Evolutionary conservation across 2,113 vertebrate species (phyloP).

Genomic region (Podilymbus podiceps): DNA sequence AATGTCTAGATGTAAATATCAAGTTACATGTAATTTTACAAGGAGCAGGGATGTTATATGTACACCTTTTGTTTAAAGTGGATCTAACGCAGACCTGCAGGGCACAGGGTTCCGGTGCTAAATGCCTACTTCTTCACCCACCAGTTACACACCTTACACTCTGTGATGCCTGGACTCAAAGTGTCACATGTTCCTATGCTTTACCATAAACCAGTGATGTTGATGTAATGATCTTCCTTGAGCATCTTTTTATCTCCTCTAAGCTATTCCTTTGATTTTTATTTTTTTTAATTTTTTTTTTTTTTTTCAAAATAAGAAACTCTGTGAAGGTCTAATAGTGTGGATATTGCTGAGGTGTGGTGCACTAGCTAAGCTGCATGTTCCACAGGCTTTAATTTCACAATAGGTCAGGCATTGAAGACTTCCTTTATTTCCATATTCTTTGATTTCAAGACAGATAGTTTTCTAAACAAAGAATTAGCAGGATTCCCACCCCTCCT

Average conservation of each 20-base stretch:
- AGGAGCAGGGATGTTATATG: background rate
- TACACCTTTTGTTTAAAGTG: background rate
- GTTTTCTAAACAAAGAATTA: background rate
- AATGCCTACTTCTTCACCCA: background rate
- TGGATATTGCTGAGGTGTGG: background rate
- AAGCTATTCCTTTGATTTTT: background rate
- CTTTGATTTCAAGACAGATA: background rate
- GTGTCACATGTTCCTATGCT: background rate
- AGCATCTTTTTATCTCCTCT: background rate
- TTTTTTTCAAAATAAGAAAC: background rate
- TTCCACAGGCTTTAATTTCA: background rate
- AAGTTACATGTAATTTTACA: background rate
- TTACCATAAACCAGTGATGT: background rate
- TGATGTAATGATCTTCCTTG: background rate
- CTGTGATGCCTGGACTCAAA: background rate
- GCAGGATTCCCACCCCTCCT: rapidly evolving
- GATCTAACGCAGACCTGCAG: background rate
- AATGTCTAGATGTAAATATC: background rate
- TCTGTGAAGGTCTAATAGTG: background rate
- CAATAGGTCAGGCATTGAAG: background rate
- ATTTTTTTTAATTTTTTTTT: background rate
- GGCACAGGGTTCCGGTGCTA: background rate
- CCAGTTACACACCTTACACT: background rate
- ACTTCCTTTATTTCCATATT: background rate
- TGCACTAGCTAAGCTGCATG: background rate